Conservation (phyloP, 2,888 invertebrate genomes). For the Antheraea yamamai region DNA sequence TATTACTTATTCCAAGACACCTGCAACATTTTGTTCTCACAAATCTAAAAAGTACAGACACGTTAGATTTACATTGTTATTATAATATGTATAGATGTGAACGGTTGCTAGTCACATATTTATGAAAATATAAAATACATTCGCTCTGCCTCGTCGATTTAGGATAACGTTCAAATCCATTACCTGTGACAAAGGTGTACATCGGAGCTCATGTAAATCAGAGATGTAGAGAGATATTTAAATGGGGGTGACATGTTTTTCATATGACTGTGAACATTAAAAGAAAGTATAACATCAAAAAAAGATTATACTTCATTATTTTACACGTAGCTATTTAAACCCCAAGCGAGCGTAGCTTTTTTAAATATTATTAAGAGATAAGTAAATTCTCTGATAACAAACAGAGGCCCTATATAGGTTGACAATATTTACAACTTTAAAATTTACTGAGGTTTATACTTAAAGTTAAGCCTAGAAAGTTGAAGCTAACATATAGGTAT, state of each 20-base stretch:
- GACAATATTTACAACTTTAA: background rate
- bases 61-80: no score
- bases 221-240: background rate
- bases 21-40: no score
- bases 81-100: no score
- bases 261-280: background rate
- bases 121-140: background rate
- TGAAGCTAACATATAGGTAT: no score
- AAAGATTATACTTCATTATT: no score
- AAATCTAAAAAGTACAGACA: no score
- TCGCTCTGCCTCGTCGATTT: background rate
- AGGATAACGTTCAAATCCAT: conserved; percentile 10
- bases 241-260: background rate
- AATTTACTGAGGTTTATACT: background rate
- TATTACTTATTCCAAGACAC: no score
- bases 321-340: no score
- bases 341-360: no score
- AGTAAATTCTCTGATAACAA: background rate
- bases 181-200: conserved; percentile 8
- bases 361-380: no score
- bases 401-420: background rate
- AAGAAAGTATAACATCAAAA: no score
- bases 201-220: background rate
- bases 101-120: background rate
- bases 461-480: background rate